A percentile compares a stretch with the other conserved stretches of the same genome.
phyloP scores from a whole-genome alignment of 2,797 vertebrate species.

The Toxotes lorentzi region DNA sequence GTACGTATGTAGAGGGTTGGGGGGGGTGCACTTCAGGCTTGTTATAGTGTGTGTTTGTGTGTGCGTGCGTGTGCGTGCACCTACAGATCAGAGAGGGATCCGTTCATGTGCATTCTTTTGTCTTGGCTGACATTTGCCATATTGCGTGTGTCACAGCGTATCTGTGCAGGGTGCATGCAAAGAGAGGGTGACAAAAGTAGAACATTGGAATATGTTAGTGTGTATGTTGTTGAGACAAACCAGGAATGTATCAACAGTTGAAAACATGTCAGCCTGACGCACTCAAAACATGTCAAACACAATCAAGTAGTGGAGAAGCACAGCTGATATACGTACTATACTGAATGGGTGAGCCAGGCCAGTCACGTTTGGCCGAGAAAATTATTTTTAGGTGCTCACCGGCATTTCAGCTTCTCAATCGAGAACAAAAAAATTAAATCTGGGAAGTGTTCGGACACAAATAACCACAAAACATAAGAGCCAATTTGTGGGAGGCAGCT shows the following conservation, averaged over 20 bases:
- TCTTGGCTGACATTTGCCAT: constrained; percentile 62
- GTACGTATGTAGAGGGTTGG: not conserved
- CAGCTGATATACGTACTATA: constrained; percentile 2
- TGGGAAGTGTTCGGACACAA: constrained; percentile 52
- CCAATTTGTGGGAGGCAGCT: constrained; percentile 63
- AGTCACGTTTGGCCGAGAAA: constrained; percentile 11
- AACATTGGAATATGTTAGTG: constrained; percentile 40
- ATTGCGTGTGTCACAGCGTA: constrained; percentile 49
- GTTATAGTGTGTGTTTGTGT: constrained; percentile 22
- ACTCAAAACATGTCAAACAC: constrained; percentile 23
- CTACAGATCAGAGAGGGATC: constrained; percentile 37
- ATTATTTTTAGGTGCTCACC: constrained; percentile 33
- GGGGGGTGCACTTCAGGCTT: constrained; percentile 11
- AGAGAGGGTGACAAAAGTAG: constrained; percentile 60
- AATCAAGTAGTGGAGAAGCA: constrained; percentile 13
- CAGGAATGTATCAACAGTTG: constrained; percentile 36
- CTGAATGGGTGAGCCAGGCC: constrained; percentile 1
- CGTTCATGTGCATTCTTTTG: constrained; percentile 38
- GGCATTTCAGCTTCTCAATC: constrained; percentile 18
- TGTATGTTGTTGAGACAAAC: constrained; percentile 31
- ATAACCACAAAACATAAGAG: constrained; percentile 55
- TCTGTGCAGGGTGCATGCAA: constrained; percentile 25
- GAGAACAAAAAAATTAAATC: constrained; percentile 29
- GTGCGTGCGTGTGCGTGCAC: constrained; percentile 15
- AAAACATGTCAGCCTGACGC: constrained; percentile 43